Evolutionary conservation across 2,797 vertebrate genomes (phyloP).

Genomic region (Halcyon badia): DNA sequence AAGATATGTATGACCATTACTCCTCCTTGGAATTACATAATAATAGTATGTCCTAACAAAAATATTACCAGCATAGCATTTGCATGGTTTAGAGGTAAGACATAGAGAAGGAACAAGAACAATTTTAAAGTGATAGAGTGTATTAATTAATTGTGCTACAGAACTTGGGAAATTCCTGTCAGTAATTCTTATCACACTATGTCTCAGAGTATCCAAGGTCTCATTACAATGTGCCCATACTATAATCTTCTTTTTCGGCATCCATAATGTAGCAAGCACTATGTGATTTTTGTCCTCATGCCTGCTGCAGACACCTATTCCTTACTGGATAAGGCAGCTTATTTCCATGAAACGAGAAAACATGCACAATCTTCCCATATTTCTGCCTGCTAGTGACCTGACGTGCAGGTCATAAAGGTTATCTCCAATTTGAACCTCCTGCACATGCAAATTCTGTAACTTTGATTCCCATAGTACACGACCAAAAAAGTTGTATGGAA

Average conservation of each 20-base stretch:
- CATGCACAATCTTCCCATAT: background rate
- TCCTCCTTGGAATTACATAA: background rate
- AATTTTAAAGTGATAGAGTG: background rate
- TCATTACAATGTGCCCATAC: background rate
- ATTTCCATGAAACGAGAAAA: background rate
- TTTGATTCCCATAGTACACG: background rate
- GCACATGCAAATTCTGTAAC: background rate
- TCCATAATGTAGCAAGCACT: background rate
- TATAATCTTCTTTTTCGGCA: background rate
- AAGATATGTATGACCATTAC: background rate
- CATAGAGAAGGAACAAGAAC: background rate
- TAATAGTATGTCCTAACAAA: background rate
- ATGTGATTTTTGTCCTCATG: background rate
- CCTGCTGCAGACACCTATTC: background rate
- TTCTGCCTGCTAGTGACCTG: background rate
- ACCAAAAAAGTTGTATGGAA: background rate
- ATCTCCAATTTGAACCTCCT: background rate
- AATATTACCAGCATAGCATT: background rate
- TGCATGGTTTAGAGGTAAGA: background rate
- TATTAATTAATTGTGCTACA: background rate
- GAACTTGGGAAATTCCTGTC: background rate
- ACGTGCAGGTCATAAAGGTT: background rate
- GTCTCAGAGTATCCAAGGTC: background rate
- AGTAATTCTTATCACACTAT: background rate
- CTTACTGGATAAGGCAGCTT: background rate